Evolutionary conservation across 2,113 vertebrate species (phyloP).

Genomic region (Ariopsis seemanni): DNA sequence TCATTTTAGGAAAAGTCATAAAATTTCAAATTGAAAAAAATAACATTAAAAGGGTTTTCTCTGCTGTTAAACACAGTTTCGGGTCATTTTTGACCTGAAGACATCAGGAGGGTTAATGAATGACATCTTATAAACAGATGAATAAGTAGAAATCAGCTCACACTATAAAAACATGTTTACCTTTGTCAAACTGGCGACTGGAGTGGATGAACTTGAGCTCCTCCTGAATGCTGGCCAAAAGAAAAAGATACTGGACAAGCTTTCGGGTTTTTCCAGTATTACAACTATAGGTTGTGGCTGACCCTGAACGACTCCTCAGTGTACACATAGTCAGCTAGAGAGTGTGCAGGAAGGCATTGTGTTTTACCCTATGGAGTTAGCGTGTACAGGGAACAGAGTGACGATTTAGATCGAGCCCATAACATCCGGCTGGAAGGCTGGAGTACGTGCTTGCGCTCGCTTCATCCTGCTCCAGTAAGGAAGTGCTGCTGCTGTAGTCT

Average conservation of each 20-base stretch:
- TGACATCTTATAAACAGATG: background rate
- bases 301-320: background rate
- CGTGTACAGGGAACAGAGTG: background rate
- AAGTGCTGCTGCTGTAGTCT: background rate
- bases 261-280: background rate
- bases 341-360: background rate
- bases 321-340: background rate
- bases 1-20: too few relatives aligned
- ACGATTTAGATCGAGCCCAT: background rate
- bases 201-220: background rate
- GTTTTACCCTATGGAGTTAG: background rate
- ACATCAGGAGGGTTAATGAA: background rate
- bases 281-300: background rate
- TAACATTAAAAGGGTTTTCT: too few relatives aligned
- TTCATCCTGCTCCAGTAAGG: background rate
- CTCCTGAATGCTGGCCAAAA: too few relatives aligned
- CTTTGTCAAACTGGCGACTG: background rate
- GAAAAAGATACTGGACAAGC: background rate
- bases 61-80: too few relatives aligned
- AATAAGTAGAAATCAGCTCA: background rate
- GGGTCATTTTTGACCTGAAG: too few relatives aligned
- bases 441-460: constrained; percentile 3
- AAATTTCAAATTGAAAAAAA: too few relatives aligned
- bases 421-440: constrained; percentile 6
- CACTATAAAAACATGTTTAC: background rate